Evolutionary conservation across 2,113 vertebrate genomes (phyloP), one percentile per base, ranked within the genome.

Genomic region (Bucco capensis): DNA sequence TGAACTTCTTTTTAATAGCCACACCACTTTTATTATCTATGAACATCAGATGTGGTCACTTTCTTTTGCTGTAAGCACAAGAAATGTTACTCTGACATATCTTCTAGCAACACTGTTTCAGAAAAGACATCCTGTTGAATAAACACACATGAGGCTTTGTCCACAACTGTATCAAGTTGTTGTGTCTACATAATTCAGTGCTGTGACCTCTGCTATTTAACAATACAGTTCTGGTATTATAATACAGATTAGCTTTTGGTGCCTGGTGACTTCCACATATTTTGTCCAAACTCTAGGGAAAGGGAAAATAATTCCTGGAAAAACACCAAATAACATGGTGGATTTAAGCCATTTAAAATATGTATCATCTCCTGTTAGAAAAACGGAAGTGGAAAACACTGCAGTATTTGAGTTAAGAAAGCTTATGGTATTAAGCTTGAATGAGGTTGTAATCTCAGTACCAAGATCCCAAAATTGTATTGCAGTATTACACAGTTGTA

Each of bases 381-480:
- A 72, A 71, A 73, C 38, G 27, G 30, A 88, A 88, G 69, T 86
- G 30, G 31, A 75, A 91, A 86, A 74, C 30, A 19, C 40, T 64
- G 35, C n/a, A 66, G 24, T 87, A 70, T 83, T 64, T 89, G 40
- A 75, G 51, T 84, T 94, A 58, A 75, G 81, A 91, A 92, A 88
- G 76, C 71, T 95, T 88, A 90, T 57, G 44, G 66, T 37, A 58
- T 94, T 96, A 90, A 81, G 30, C 19, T 25, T 77, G 71, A 91
- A 67, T 72, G 57, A 90, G 47, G 54, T 91, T 33, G 72, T 74
- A 73, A 83, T 81, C 76, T 90, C 72, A 74, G 14, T 69, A 72
- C 49, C 35, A 84, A 90, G 92, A 82, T 81, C 83, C 46, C 83
- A 78, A 74, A 88, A 83, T 30, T 38, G 5, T 77, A 50, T 72